Base-by-base conservation (phyloP, 2,888 invertebrate species). In the Drosophila birchii region DNA sequence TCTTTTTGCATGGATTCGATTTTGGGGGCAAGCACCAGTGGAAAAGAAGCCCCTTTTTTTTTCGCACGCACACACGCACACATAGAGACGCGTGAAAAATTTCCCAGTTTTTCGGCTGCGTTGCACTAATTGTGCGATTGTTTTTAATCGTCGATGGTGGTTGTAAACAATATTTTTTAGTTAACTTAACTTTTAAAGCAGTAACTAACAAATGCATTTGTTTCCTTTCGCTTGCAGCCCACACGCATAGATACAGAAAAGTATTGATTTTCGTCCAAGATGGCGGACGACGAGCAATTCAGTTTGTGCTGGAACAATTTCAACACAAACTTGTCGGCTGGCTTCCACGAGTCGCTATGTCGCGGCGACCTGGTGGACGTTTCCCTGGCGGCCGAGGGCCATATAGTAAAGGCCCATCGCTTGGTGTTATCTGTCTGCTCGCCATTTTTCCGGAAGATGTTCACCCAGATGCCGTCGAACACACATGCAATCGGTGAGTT, bases 271-370 rank as follows among this genome's bases (percentile, higher is more conserved):
- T 69, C 84, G 81, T 80, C 87, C 94, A 94, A 93, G 93, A 95
- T 95, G 95, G 95, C 95, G 95, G 95, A 95, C 93, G 95, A 95
- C 94, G 95, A 95, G 93, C 95, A 95, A 92, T 95, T 95, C 93
- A 95, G 95, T 92, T 93, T 95, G 93, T 95, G 95, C 93, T 95
- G 95, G 95, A 95, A 95, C 93, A 95, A 95, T 93, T 95, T 95
- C 93, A 95, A 95, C 93, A 94, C 95, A 79, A 95, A 95, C 90
- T 94, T 95, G 93, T 95, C 95, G 76, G 94, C 95, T 92, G 95
- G 95, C 88, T 95, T 95, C 91, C 95, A 95, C 89, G 95, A 95
- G 92, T 94, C 95, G 91, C 93, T 95, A 92, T 94, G 95, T 91
- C 94, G 95, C 91, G 95, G 95, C 78, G 95, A 95, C 92, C 92